Conservation (phyloP, 1,140 invertebrate genomes). For the Chrysopa pallens region DNA sequence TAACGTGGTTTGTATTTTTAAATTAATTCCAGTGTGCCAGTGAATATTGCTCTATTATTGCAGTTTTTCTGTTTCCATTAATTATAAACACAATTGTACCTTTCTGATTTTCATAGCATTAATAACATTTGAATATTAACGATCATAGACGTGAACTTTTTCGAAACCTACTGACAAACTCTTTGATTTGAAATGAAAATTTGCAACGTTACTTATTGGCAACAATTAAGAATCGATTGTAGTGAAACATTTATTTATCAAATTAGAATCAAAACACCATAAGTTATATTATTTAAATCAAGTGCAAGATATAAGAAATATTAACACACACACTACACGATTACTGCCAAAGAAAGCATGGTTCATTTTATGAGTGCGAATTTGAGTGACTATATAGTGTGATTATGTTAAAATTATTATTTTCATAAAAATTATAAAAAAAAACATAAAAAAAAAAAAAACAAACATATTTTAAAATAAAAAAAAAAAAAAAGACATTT, state of each 20-base stretch:
- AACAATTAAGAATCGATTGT: too few relatives aligned
- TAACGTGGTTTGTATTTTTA: too few relatives aligned
- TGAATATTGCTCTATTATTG: too few relatives aligned
- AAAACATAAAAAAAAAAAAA: neutral
- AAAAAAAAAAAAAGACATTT: neutral
- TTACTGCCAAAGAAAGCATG: neutral
- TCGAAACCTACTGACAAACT: too few relatives aligned
- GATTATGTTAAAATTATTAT: neutral
- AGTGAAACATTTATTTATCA: neutral
- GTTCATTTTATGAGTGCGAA: neutral
- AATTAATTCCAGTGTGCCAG: too few relatives aligned
- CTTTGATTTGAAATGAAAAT: too few relatives aligned
- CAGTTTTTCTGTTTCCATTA: too few relatives aligned
- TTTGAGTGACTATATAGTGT: neutral
- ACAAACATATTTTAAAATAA: neutral
- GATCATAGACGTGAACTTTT: too few relatives aligned
- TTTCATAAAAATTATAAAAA: neutral
- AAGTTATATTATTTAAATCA: neutral
- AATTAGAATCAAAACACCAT: neutral
- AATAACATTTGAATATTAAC: too few relatives aligned
- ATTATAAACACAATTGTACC: too few relatives aligned
- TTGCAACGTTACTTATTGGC: too few relatives aligned
- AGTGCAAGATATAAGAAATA: neutral
- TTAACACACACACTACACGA: neutral
- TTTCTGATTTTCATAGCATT: too few relatives aligned